A percentile compares a stretch with the other conserved stretches of the same genome.
phyloP scores from a whole-genome alignment of 2,888 invertebrate genomes.

The Campopleginae sp. region DNA sequence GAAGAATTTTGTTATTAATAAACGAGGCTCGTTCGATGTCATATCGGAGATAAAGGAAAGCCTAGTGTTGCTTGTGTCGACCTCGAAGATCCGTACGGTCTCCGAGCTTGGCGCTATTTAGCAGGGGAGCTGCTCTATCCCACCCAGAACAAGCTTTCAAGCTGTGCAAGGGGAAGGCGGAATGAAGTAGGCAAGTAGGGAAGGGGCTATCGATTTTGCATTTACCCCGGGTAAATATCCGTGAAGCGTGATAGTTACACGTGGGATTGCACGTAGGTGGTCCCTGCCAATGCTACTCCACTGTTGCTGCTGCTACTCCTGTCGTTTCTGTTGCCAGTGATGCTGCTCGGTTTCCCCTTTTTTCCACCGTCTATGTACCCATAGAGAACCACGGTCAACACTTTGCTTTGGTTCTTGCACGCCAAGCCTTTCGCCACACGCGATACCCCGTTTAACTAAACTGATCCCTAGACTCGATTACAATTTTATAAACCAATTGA shows the following conservation, averaged over 20 bases:
- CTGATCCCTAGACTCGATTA: slow-evolving; percentile 61
- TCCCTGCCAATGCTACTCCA: slow-evolving; percentile 20
- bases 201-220: slow-evolving; percentile 81
- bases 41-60: slow-evolving; percentile 44
- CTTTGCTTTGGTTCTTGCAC: slow-evolving; percentile 54
- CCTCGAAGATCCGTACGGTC: slow-evolving; percentile 76
- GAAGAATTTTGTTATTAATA: slow-evolving; percentile 77
- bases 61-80: slow-evolving; percentile 66
- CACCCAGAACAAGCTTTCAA: slow-evolving; percentile 50
- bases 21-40: slow-evolving; percentile 68
- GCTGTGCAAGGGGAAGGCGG: neutral
- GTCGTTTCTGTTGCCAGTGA: slow-evolving; percentile 41
- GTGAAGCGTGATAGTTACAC: slow-evolving; percentile 82
- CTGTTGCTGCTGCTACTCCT: slow-evolving; percentile 28
- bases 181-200: slow-evolving; percentile 68
- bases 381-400: slow-evolving; percentile 44
- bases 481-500: slow-evolving; percentile 59
- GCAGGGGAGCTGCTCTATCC: slow-evolving; percentile 17
- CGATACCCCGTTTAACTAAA: slow-evolving; percentile 71
- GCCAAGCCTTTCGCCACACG: slow-evolving; percentile 60
- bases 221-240: slow-evolving; percentile 80
- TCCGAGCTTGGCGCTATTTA: slow-evolving; percentile 61
- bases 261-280: slow-evolving; percentile 77
- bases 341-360: slow-evolving; percentile 50
- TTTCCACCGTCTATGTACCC: slow-evolving; percentile 22